A percentile compares a stretch with the other conserved stretches of the same genome.
Conservation (phyloP, 2,888 invertebrate species). For the Oscheius myriophilus region DNA sequence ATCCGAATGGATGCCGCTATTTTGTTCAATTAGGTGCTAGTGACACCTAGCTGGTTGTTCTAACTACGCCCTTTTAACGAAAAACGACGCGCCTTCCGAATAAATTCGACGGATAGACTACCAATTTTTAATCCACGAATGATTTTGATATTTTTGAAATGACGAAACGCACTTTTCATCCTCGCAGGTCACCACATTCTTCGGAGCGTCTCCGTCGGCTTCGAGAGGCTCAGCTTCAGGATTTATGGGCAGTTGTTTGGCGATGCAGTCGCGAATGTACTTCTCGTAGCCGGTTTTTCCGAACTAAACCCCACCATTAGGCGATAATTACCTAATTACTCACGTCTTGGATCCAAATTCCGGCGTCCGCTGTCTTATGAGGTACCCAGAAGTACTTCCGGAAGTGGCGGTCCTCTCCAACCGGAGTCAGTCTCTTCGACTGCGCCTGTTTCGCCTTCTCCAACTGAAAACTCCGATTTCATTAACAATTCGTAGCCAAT, state of each 20-base stretch:
- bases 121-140: background rate
- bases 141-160: background rate
- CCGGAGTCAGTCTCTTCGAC: slow-evolving; percentile 27
- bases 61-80: too few species aligned
- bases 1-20: too few species aligned
- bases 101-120: too few species aligned
- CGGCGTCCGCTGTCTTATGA: slow-evolving; percentile 38
- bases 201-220: slow-evolving; percentile 3
- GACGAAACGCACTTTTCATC: background rate
- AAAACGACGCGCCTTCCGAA: background rate
- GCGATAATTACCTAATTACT: slow-evolving; percentile 10
- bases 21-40: too few species aligned
- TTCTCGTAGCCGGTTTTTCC: slow-evolving; percentile 39
- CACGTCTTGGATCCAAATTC: slow-evolving; percentile 58
- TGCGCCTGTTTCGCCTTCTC: slow-evolving; percentile 10
- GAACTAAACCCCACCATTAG: slow-evolving; percentile 32
- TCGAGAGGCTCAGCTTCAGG: background rate
- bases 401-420: slow-evolving; percentile 54
- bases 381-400: slow-evolving; percentile 54
- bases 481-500: background rate
- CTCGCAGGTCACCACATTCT: background rate
- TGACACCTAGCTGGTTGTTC: too few species aligned
- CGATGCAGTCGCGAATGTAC: slow-evolving; percentile 31
- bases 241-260: background rate
- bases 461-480: slow-evolving; percentile 3